A percentile compares a stretch with the other conserved stretches of the same genome.
Conservation (phyloP, 2,113 vertebrate genomes). For the Aptenodytes patagonicus region DNA sequence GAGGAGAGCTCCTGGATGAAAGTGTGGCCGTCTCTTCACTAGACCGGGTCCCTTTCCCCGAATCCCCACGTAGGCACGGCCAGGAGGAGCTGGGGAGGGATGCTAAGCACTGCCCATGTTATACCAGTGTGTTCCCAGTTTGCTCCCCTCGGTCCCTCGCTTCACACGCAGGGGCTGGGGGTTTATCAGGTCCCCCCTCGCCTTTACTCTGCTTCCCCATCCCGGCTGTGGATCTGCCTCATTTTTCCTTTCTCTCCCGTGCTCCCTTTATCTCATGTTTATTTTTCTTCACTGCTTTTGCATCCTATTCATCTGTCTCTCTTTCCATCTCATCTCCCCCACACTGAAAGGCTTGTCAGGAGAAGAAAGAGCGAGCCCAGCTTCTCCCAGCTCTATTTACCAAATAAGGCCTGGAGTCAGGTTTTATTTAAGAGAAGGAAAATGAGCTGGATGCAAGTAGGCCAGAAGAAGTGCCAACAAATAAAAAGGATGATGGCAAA, state of each 20-base stretch:
- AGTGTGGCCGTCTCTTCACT: not conserved
- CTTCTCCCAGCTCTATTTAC: conserved; percentile 42
- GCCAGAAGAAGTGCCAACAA: not conserved
- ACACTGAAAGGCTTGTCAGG: conserved; percentile 42
- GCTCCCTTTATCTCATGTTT: not conserved
- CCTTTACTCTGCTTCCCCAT: not conserved
- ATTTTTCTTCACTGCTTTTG: not conserved
- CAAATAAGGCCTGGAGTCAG: conserved; percentile 48
- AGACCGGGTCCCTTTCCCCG: not conserved
- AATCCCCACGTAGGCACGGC: accelerated
- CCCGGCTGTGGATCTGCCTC: not conserved
- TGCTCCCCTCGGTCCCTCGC: accelerated
- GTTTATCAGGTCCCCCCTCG: not conserved
- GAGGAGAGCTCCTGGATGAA: not conserved
- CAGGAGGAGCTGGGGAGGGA: not conserved
- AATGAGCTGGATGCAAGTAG: conserved; percentile 44
- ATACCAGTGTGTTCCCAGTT: not conserved
- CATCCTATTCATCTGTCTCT: conserved; percentile 27
- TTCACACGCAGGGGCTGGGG: not conserved
- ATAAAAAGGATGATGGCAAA: not conserved
- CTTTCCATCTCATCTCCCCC: conserved; percentile 3
- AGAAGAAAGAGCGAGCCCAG: conserved; percentile 14
- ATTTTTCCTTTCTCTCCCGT: not conserved
- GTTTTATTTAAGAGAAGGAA: conserved; percentile 51
- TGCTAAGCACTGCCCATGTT: accelerated